Base-by-base conservation (phyloP, 2,888 invertebrate species). In the Drosophila longiperda region DNA sequence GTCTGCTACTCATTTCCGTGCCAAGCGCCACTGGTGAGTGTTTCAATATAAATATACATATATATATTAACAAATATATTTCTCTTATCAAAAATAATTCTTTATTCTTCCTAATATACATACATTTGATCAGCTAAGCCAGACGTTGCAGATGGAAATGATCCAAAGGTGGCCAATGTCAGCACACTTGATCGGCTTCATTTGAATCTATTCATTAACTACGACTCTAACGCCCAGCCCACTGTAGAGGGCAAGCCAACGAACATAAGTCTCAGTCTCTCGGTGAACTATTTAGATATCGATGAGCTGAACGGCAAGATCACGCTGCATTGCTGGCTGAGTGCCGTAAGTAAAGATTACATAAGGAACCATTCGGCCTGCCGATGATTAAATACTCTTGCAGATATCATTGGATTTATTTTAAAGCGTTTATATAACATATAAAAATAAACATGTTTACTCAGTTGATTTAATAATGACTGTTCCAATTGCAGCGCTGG, bases 221-320 rank as follows among this genome's bases (percentile, higher is more conserved):
- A 93, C 59, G 93, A 93, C 72, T 91, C 90, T 72, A 91, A 91
- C 59, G 72, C 90, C 8, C 86, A 92, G 26, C 93, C 93, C 23
- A 77, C 83, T 6, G 78, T 90, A 20, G 82, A 88, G 45, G 89
- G 87, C 26, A 80, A 89, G 59, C 84, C 87, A 8, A 90, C 92
- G 3, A 83, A 86, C 38, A 75, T 92, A 12, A 75, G 73, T 12
- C 65, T 96, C 52, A 94, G 94, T 34, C 90, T 97, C 40, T 93
- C 94, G 12, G 80, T 97, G 36, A 94, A 94, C 60, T 96, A 96
- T 89, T 94, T 96, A 38, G 94, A 95, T 80, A 91, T 97, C 90
- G 94, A 95, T 88, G 96, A 96, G 89, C 89, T 93, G 23, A 94
- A 94, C 83, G 95, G 95, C 11, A 93, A 95, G 61, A 93, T 96